Percentiles rank a stretch among this genome's conserved stretches.
phyloP scores from a whole-genome alignment of 2,113 vertebrate species.

The Arenaria interpres region DNA sequence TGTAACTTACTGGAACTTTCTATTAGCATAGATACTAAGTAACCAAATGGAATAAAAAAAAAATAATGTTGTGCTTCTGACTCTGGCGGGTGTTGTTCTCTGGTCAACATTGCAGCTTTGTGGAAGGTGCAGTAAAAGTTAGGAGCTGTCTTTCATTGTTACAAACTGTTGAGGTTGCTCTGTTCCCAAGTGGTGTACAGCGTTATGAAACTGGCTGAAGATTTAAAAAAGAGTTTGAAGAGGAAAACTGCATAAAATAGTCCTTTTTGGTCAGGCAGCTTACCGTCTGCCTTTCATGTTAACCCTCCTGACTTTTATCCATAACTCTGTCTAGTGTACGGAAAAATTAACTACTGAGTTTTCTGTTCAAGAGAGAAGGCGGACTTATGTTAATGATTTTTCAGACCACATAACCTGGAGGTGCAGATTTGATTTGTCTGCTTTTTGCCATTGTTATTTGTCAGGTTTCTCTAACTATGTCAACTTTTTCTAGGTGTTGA shows the following conservation, averaged over 20 bases:
- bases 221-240: not conserved
- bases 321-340: not conserved
- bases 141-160: not conserved
- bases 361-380: not conserved
- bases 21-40: not conserved
- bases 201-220: not conserved
- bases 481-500: not conserved
- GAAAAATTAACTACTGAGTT: not conserved
- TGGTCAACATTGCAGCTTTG: not conserved
- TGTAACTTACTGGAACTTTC: not conserved
- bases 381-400: not conserved
- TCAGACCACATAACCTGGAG: not conserved
- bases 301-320: not conserved
- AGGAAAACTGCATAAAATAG: not conserved
- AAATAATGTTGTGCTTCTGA: not conserved
- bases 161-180: not conserved
- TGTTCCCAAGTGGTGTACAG: not conserved
- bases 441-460: not conserved
- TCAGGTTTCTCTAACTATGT: not conserved
- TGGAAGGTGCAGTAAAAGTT: not conserved
- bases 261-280: not conserved
- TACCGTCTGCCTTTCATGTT: not conserved
- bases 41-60: not conserved
- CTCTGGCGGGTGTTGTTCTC: not conserved
- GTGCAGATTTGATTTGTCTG: not conserved